phyloP scores from a whole-genome alignment of 2,113 vertebrate genomes.

The Quiscalus mexicanus region DNA sequence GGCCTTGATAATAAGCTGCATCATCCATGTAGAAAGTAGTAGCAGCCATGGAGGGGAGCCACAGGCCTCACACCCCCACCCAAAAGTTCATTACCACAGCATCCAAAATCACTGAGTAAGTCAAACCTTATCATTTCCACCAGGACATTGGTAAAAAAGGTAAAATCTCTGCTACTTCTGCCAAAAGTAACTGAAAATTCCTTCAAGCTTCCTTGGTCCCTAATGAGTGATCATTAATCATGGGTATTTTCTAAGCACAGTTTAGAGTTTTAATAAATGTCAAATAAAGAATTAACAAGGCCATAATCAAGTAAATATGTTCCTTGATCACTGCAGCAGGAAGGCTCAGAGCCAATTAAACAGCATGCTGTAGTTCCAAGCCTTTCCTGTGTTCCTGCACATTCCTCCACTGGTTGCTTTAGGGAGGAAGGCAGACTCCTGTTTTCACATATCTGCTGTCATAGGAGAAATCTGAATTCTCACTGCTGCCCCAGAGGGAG shows the following conservation, averaged over 20 bases:
- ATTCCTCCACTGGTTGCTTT: neutral
- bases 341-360: constrained; percentile 33
- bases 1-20: neutral
- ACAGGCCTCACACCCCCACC: neutral
- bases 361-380: neutral
- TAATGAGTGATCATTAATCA: constrained; percentile 68
- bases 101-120: neutral
- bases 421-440: neutral
- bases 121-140: neutral
- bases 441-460: neutral
- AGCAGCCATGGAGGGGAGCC: neutral
- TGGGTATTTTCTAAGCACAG: constrained; percentile 37
- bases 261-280: constrained; percentile 69
- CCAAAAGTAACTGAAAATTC: constrained; percentile 21
- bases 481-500: neutral
- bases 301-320: constrained; percentile 66
- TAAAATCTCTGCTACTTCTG: constrained; percentile 4
- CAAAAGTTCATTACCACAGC: neutral
- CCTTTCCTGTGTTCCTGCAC: neutral
- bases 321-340: constrained; percentile 42
- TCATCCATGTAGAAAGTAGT: neutral
- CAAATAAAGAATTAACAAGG: constrained; percentile 69
- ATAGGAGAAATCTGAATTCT: neutral
- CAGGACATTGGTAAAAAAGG: neutral
- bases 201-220: constrained; percentile 20